These are phyloP conservation scores for Kuschelorhynchus macadamiae DNA, from an alignment of 2,888 invertebrate species.

Conservation along the genomic window DNA sequence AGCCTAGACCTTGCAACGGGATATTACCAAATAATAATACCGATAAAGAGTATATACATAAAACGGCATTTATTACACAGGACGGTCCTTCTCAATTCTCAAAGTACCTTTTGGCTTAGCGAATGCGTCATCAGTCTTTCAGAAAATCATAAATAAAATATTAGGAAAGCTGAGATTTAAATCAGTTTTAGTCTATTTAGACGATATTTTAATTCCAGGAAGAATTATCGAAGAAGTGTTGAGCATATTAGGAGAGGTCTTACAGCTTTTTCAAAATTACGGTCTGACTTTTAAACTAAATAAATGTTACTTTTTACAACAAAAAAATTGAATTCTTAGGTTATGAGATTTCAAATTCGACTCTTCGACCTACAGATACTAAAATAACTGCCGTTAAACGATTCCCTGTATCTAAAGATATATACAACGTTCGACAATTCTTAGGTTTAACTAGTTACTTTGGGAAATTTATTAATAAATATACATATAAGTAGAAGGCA, in stretches of 20 bases:
- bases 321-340: background rate
- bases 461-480: slow-evolving; percentile 32
- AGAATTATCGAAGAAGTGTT: slow-evolving; percentile 28
- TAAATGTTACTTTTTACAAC: slow-evolving; percentile 1
- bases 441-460: slow-evolving; percentile 32
- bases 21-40: slow-evolving; percentile 59
- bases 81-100: slow-evolving; percentile 58
- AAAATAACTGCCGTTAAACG: slow-evolving; percentile 27
- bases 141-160: slow-evolving; percentile 55
- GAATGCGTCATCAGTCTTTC: slow-evolving; percentile 59
- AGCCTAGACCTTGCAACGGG: slow-evolving; percentile 57
- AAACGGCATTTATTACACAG: slow-evolving; percentile 60
- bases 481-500: slow-evolving; percentile 44
- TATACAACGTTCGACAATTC: slow-evolving; percentile 35
- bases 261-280: background rate
- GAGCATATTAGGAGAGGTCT: slow-evolving; percentile 25
- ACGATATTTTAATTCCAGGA: slow-evolving; percentile 43
- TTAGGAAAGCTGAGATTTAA: slow-evolving; percentile 46
- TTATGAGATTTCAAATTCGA: slow-evolving; percentile 17
- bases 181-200: slow-evolving; percentile 46
- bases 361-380: slow-evolving; percentile 1
- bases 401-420: slow-evolving; percentile 27
- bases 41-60: slow-evolving; percentile 51
- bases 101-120: slow-evolving; percentile 59
- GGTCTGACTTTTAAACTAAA: slow-evolving; percentile 1